Evolutionary conservation across 2,797 vertebrate species (phyloP).

Genomic region (Bryconaethiops microstoma): DNA sequence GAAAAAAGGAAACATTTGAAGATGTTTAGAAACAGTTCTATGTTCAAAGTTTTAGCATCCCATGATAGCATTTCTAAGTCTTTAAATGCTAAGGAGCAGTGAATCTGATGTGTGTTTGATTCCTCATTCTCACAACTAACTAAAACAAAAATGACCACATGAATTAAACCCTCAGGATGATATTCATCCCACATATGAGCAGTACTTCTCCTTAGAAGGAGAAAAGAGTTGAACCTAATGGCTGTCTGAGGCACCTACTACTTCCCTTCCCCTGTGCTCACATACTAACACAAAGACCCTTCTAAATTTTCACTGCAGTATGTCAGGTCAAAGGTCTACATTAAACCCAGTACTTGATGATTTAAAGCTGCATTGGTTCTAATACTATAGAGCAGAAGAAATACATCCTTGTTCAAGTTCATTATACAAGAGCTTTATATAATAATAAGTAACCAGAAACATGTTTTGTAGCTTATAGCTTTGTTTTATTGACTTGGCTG

Average conservation of each 20-base stretch:
- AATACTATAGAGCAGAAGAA: neutral
- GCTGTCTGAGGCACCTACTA: neutral
- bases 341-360: neutral
- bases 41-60: neutral
- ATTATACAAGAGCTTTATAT: too few species aligned
- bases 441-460: neutral
- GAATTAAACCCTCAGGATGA: slow-evolving; percentile 21
- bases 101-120: too few species aligned
- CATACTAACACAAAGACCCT: neutral
- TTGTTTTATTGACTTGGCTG: neutral
- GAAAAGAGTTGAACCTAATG: slow-evolving; percentile 7
- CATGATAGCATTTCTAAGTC: too few species aligned
- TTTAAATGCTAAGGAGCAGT: neutral
- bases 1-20: too few species aligned
- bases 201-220: slow-evolving; percentile 18
- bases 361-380: neutral
- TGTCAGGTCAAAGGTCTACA: neutral
- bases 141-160: too few species aligned
- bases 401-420: neutral
- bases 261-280: neutral
- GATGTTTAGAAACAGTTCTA: neutral
- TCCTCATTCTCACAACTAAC: too few species aligned
- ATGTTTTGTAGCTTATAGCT: neutral
- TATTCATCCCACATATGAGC: slow-evolving; percentile 39
- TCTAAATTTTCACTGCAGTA: neutral